Percentiles rank a stretch among this genome's conserved stretches.
Conservation (phyloP, 2,888 invertebrate genomes). For the Amphipoea lucens region DNA sequence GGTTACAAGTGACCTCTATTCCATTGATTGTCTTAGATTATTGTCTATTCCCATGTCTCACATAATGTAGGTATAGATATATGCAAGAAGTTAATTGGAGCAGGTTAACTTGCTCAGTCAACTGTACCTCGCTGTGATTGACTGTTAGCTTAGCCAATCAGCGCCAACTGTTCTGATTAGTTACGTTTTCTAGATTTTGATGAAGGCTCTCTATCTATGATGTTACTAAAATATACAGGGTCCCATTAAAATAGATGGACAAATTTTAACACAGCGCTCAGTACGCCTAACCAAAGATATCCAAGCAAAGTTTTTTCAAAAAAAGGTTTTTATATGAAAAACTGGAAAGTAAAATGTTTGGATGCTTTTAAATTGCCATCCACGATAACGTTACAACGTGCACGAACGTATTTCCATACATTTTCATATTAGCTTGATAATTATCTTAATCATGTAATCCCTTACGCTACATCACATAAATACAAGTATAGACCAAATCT, state of each 20-base stretch:
- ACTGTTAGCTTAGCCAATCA: conserved; percentile 19
- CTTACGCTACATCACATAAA: background rate
- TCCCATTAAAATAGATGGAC: too few species aligned
- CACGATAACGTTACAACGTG: too few species aligned
- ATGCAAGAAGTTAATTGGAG: conserved; percentile 36
- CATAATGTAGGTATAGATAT: background rate
- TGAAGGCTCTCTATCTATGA: background rate
- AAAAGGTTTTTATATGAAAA: too few species aligned
- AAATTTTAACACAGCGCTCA: too few species aligned
- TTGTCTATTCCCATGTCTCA: background rate
- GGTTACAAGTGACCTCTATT: background rate
- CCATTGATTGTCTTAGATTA: background rate
- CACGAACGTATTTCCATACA: too few species aligned
- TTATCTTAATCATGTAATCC: background rate
- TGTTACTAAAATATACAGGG: too few species aligned
- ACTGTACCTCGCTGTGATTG: conserved; percentile 25
- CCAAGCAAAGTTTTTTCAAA: too few species aligned
- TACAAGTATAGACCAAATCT: background rate
- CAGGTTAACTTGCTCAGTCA: conserved; percentile 25
- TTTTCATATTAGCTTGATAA: background rate
- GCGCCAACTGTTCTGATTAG: background rate
- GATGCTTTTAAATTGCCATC: too few species aligned
- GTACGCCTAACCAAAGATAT: too few species aligned
- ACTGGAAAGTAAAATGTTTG: too few species aligned
- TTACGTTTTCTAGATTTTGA: background rate